These are phyloP conservation scores for Phaethon lepturus DNA, from an alignment of 2,113 vertebrate species.

Conservation along the genomic window DNA sequence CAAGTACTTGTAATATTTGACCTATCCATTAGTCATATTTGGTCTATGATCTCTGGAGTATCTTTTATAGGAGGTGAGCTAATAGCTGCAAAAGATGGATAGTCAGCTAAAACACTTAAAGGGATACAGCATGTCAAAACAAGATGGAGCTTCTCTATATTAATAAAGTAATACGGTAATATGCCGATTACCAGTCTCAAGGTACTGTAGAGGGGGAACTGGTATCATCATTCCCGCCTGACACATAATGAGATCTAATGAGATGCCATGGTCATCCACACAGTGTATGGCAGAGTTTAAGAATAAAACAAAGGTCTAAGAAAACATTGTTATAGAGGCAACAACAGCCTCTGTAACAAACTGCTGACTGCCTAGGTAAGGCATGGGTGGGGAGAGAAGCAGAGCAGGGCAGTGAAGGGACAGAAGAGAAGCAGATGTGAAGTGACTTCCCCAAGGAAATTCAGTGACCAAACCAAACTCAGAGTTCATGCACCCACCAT, in stretches of 20 bases:
- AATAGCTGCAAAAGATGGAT: neutral
- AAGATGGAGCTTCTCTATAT: neutral
- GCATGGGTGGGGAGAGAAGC: neutral
- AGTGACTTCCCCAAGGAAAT: neutral
- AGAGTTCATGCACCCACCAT: fast-evolving
- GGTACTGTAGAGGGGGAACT: neutral
- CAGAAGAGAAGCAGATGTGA: neutral
- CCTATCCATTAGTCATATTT: conserved; percentile 37
- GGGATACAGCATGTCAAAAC: neutral
- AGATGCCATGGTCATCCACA: neutral
- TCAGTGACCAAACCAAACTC: neutral
- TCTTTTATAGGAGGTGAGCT: conserved; percentile 19
- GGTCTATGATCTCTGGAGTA: neutral
- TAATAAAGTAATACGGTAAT: neutral
- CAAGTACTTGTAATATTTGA: conserved; percentile 32
- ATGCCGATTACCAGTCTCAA: neutral
- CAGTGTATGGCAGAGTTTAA: neutral
- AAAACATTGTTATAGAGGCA: neutral
- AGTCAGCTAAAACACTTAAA: conserved; percentile 17
- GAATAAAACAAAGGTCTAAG: neutral
- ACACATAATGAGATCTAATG: neutral
- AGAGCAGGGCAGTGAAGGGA: neutral
- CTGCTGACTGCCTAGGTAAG: neutral
- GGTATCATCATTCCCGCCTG: neutral
- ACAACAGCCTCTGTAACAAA: neutral